Percentiles rank a stretch among this genome's conserved stretches.
Conservation (phyloP, 1,140 invertebrate genomes). For the Mylabris phalerata region DNA sequence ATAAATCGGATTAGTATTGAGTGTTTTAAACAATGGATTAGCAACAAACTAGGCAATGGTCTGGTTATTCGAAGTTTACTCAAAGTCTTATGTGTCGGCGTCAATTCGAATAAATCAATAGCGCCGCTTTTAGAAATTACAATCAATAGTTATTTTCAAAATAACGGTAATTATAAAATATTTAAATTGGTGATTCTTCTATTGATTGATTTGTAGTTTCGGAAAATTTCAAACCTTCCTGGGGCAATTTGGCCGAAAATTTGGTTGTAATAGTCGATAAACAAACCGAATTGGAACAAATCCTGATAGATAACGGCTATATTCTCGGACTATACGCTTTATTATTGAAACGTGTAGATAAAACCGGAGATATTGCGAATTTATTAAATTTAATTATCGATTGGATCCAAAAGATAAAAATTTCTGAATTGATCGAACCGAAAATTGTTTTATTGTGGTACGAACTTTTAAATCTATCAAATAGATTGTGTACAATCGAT, state of each 20-base stretch:
- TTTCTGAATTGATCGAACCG: constrained; percentile 30
- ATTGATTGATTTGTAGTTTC: constrained; percentile 19
- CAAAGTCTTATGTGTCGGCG: constrained; percentile 8
- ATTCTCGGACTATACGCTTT: constrained; percentile 37
- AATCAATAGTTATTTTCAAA: constrained; percentile 35
- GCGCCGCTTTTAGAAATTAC: constrained; percentile 30
- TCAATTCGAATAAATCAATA: constrained; percentile 17
- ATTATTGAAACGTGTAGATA: constrained; percentile 33
- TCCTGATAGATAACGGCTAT: constrained; percentile 26
- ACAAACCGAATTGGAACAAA: constrained; percentile 31
- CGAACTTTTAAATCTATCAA: constrained; percentile 29
- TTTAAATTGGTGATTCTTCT: background rate
- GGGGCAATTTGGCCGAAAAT: constrained; percentile 27
- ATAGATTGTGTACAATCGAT: constrained; percentile 28
- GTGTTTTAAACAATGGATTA: constrained; percentile 32
- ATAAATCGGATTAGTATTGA: constrained; percentile 25
- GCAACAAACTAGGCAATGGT: constrained; percentile 31
- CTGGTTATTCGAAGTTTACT: constrained; percentile 29
- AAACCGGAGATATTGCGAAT: constrained; percentile 21
- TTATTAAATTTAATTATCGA: constrained; percentile 32
- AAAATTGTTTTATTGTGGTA: constrained; percentile 38
- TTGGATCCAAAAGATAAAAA: constrained; percentile 36
- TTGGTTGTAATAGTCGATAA: constrained; percentile 26
- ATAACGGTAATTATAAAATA: constrained; percentile 26
- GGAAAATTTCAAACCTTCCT: constrained; percentile 25